Percentiles rank a stretch among this genome's conserved stretches.
Conservation (phyloP, 2,113 vertebrate species). For the Gracilinanus agilis region DNA sequence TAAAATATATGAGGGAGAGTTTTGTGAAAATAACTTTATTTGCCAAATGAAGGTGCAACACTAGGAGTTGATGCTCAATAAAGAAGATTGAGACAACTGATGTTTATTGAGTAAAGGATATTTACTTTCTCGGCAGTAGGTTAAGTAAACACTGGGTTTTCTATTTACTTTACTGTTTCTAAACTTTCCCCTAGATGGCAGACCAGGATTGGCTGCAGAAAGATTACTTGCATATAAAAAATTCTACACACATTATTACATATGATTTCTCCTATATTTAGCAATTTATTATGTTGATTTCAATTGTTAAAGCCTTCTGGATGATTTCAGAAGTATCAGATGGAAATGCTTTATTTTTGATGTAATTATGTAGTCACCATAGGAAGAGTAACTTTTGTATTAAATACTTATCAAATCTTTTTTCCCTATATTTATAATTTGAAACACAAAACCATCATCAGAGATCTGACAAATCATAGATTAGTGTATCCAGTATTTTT, state of each 20-base stretch:
- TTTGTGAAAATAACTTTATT: constrained; percentile 40
- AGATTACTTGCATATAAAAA: background rate
- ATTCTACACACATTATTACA: constrained; percentile 15
- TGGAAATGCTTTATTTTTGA: background rate
- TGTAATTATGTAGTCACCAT: background rate
- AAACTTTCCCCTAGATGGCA: constrained; percentile 37
- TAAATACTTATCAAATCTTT: background rate
- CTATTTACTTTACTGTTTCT: constrained; percentile 19
- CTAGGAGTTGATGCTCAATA: background rate
- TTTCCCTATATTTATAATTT: constrained; percentile 16
- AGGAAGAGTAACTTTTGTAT: background rate
- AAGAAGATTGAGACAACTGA: background rate
- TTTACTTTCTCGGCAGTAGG: constrained; percentile 20
- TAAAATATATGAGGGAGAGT: background rate
- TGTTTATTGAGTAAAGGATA: background rate
- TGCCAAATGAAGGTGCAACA: background rate
- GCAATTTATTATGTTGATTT: constrained; percentile 20
- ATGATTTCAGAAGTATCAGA: background rate
- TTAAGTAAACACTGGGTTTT: background rate
- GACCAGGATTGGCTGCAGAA: background rate
- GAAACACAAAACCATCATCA: background rate
- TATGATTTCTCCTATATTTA: background rate
- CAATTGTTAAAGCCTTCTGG: background rate
- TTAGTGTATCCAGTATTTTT: constrained; percentile 11
- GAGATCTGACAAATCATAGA: background rate